A percentile compares a stretch with the other conserved stretches of the same genome.
These are phyloP conservation scores for Drosophila sechellia DNA, from an alignment of 1,140 invertebrate genomes.

Conservation along the genomic window DNA sequence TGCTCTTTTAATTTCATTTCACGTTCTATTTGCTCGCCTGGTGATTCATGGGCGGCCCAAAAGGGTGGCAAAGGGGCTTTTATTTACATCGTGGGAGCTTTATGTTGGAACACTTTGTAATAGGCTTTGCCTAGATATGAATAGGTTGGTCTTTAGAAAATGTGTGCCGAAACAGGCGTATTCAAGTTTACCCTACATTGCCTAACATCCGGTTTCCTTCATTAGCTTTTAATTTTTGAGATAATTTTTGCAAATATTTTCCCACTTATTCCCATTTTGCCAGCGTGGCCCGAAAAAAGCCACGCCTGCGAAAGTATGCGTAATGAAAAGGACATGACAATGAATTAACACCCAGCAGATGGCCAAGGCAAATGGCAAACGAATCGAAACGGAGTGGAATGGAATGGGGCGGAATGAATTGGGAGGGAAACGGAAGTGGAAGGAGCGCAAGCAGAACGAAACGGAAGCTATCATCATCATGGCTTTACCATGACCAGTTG, in stretches of 20 bases:
- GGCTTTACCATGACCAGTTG: slow-evolving; percentile 43
- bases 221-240: slow-evolving; percentile 9
- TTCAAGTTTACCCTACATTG: background rate
- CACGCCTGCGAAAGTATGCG: slow-evolving; percentile 48
- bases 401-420: slow-evolving; percentile 11
- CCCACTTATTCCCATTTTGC: slow-evolving; percentile 9
- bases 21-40: slow-evolving; percentile 58
- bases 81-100: slow-evolving; percentile 32
- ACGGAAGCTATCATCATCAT: slow-evolving; percentile 54
- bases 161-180: background rate
- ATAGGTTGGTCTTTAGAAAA: background rate
- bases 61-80: slow-evolving; percentile 12
- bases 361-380: slow-evolving; percentile 33
- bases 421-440: slow-evolving; percentile 38
- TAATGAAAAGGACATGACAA: slow-evolving; percentile 69
- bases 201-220: background rate
- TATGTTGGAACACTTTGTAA: slow-evolving; percentile 22
- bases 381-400: slow-evolving; percentile 11
- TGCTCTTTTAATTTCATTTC: slow-evolving; percentile 78
- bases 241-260: slow-evolving; percentile 35
- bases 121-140: slow-evolving; percentile 13
- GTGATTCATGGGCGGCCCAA: slow-evolving; percentile 3
- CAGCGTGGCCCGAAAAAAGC: background rate
- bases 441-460: slow-evolving; percentile 31
- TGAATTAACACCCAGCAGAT: slow-evolving; percentile 70